phyloP scores from a whole-genome alignment of 2,797 vertebrate species.

The Danio kyathit region DNA sequence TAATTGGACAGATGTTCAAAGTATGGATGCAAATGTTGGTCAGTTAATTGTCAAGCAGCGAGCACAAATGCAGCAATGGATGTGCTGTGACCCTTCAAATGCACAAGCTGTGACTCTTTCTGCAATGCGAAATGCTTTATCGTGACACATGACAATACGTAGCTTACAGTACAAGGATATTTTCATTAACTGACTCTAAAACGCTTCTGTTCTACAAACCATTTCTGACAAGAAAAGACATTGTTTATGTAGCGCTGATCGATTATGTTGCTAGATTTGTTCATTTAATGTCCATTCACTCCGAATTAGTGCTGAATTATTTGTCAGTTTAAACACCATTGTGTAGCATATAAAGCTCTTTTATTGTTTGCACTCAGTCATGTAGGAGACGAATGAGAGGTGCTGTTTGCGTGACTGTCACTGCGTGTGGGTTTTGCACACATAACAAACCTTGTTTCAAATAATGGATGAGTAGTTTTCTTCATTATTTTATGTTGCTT shows the following conservation, averaged over 20 bases:
- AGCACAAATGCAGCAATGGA: constrained; percentile 14
- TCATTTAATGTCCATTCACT: background rate
- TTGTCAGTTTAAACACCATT: background rate
- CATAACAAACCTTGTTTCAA: constrained; percentile 2
- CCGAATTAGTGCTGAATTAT: background rate
- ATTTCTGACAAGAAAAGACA: background rate
- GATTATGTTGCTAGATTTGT: background rate
- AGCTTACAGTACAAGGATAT: background rate
- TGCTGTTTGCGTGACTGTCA: background rate
- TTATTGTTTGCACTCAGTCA: background rate
- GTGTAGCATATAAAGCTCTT: background rate
- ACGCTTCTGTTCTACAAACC: background rate
- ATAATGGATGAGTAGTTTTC: constrained; percentile 6
- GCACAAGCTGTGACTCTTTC: background rate
- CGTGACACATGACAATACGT: background rate
- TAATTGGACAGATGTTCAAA: constrained; percentile 33
- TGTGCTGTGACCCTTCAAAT: constrained; percentile 28
- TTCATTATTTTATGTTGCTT: background rate
- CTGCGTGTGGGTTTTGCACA: background rate
- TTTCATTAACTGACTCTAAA: background rate
- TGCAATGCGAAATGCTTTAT: background rate
- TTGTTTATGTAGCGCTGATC: background rate
- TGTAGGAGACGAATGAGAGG: background rate
- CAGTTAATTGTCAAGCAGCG: constrained; percentile 19
- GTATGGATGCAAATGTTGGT: constrained; percentile 15